Conservation (phyloP, 1,140 invertebrate genomes). For the Fopius arisanus region DNA sequence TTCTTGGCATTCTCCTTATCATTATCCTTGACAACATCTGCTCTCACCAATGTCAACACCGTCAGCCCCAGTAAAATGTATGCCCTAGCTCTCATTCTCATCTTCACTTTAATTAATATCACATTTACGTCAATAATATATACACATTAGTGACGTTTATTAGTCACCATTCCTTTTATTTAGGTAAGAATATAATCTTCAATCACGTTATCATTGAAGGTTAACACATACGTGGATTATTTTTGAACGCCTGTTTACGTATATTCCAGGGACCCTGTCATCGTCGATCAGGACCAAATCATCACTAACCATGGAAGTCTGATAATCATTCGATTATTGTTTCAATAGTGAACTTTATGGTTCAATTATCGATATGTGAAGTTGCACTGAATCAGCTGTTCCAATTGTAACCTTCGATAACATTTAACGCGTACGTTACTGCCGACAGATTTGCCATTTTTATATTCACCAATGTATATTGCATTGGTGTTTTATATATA, state of each 20-base stretch:
- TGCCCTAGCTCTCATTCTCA: slow-evolving; percentile 39
- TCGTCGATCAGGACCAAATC: background rate
- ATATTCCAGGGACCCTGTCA: background rate
- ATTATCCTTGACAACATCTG: slow-evolving; percentile 39
- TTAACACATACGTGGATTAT: slow-evolving; percentile 47
- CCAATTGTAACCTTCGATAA: background rate
- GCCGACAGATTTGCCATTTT: background rate
- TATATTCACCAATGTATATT: background rate
- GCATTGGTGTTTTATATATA: background rate
- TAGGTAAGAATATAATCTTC: slow-evolving; percentile 1
- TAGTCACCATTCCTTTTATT: background rate
- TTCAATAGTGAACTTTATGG: background rate
- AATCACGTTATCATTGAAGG: slow-evolving; percentile 29
- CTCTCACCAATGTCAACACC: slow-evolving; percentile 36
- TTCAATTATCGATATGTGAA: background rate
- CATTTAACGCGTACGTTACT: background rate
- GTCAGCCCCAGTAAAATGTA: slow-evolving; percentile 37
- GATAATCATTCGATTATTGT: background rate
- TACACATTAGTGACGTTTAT: slow-evolving; percentile 13
- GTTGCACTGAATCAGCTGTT: slow-evolving; percentile 25
- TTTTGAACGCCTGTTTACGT: slow-evolving; percentile 14
- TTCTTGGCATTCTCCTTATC: slow-evolving; percentile 31
- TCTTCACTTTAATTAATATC: slow-evolving; percentile 34
- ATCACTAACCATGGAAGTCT: background rate
- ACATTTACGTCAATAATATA: slow-evolving; percentile 16